Percentiles rank a stretch among this genome's conserved stretches.
These are phyloP conservation scores for Odocoileus hemionus DNA, from an alignment of 2,113 vertebrate species.

Conservation along the genomic window DNA sequence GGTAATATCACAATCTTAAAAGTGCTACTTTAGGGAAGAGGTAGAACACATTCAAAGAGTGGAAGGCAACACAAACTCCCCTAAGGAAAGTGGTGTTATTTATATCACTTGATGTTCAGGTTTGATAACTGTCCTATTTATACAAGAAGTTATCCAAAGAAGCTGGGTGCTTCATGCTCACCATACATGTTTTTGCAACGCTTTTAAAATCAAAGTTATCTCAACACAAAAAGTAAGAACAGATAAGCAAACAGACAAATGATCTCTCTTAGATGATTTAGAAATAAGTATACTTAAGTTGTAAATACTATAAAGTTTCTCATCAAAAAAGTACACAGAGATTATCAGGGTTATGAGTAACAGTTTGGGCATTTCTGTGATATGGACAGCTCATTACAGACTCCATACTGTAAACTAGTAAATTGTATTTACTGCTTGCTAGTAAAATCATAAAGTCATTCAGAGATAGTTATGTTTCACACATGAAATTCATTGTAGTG, in stretches of 20 bases:
- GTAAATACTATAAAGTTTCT: slow-evolving; percentile 60
- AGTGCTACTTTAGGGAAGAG: background rate
- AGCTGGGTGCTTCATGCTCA: background rate
- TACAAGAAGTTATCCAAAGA: background rate
- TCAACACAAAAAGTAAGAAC: background rate
- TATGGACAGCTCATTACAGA: slow-evolving; percentile 44
- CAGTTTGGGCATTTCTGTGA: slow-evolving; percentile 47
- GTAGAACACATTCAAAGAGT: background rate
- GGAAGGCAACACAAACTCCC: background rate
- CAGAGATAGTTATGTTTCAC: background rate
- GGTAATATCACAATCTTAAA: background rate
- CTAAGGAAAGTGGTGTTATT: background rate
- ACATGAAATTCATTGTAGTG: background rate
- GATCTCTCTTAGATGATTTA: slow-evolving; percentile 37
- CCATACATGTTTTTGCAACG: background rate
- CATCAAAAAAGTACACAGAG: slow-evolving; percentile 50
- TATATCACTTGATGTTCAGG: background rate
- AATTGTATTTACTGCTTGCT: slow-evolving; percentile 34
- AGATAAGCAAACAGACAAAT: background rate
- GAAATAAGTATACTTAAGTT: slow-evolving; percentile 19
- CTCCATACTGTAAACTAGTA: slow-evolving; percentile 41
- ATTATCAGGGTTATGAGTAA: slow-evolving; percentile 43
- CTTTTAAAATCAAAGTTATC: background rate
- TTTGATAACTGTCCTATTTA: background rate
- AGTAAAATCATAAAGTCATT: slow-evolving; percentile 43